phyloP scores from a whole-genome alignment of 2,888 invertebrate species.

The Cheiracanthium punctorium region DNA sequence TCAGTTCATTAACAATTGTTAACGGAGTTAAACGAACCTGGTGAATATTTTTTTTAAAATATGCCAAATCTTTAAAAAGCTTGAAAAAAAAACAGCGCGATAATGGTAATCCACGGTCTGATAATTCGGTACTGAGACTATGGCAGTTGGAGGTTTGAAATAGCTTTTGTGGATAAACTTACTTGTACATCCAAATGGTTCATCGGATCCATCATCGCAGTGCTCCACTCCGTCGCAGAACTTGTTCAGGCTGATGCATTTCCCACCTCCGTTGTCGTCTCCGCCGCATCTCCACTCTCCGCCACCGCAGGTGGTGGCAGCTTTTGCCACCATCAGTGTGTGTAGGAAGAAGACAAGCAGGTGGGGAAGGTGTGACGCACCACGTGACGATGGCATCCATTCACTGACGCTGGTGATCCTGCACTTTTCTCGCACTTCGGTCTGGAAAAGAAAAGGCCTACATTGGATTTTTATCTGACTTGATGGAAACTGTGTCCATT shows the following conservation, averaged over 20 bases:
- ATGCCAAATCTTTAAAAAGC: too few relatives aligned
- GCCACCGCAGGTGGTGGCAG: slow-evolving; percentile 23
- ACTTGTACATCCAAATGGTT: slow-evolving; percentile 86
- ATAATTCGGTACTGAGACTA: too few relatives aligned
- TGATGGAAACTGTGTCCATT: too few relatives aligned
- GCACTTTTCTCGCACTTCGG: background rate
- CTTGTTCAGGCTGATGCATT: slow-evolving; percentile 81
- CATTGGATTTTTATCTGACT: too few relatives aligned
- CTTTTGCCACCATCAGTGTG: background rate
- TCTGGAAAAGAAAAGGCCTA: too few relatives aligned
- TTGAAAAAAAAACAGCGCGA: too few relatives aligned
- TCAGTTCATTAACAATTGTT: too few relatives aligned
- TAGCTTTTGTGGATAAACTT: slow-evolving; percentile 80
- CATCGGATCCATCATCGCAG: slow-evolving; percentile 87
- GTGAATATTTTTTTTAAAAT: too few relatives aligned
- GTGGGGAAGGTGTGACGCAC: slow-evolving; percentile 14
- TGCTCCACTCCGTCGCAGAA: slow-evolving; percentile 87
- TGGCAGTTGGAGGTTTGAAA: too few relatives aligned
- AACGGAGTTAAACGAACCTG: too few relatives aligned
- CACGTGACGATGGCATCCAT: slow-evolving; percentile 67
- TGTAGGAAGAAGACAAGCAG: slow-evolving; percentile 23
- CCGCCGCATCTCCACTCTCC: slow-evolving; percentile 52
- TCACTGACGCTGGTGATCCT: slow-evolving; percentile 38
- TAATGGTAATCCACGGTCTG: too few relatives aligned
- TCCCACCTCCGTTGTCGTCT: slow-evolving; percentile 24